Evolutionary conservation across 2,797 vertebrate species (phyloP).

Genomic region (Lepilemur ruficaudatus): DNA sequence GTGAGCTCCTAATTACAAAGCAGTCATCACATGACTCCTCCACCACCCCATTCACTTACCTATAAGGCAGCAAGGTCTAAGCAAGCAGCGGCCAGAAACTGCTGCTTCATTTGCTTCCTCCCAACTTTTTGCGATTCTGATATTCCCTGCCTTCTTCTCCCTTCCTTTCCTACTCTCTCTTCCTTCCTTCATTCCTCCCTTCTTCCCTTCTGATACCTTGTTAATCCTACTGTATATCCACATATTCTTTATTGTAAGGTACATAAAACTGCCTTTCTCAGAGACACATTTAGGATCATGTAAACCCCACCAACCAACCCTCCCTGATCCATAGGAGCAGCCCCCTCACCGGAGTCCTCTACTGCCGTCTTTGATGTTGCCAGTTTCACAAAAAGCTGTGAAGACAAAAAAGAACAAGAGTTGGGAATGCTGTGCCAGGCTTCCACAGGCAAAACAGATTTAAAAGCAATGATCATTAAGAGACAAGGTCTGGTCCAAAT

Average conservation of each 20-base stretch:
- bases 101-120: background rate
- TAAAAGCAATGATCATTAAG: background rate
- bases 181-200: background rate
- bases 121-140: background rate
- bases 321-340: background rate
- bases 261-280: background rate
- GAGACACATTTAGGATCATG: background rate
- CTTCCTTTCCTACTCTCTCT: background rate
- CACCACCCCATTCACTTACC: background rate
- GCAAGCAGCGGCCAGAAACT: background rate
- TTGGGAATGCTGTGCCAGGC: background rate
- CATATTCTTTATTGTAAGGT: background rate
- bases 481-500: background rate
- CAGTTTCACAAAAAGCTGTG: constrained; percentile 91
- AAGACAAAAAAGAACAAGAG: constrained; percentile 29
- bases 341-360: constrained; percentile 92
- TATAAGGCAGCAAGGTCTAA: background rate
- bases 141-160: background rate
- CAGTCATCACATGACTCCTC: background rate
- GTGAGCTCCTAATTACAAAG: background rate
- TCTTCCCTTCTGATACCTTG: background rate
- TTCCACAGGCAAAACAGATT: background rate
- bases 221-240: background rate
- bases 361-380: constrained; percentile 92
- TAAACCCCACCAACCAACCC: background rate